Conservation (phyloP, 2,888 invertebrate species). For the Idaea straminata region DNA sequence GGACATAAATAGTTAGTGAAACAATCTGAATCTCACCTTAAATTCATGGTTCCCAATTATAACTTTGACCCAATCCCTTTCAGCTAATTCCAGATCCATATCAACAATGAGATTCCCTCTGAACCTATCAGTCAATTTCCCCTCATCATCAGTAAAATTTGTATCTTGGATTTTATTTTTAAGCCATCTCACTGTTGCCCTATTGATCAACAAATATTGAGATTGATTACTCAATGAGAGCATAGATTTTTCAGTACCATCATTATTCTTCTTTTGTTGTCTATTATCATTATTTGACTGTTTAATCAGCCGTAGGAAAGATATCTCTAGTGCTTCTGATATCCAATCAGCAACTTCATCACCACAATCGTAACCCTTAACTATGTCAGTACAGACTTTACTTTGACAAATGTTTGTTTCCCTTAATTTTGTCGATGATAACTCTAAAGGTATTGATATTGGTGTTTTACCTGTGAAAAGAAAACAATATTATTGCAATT, state of each 20-base stretch:
- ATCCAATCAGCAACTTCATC: conserved; percentile 90
- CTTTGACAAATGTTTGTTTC: conserved; percentile 83
- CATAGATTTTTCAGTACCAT: conserved; percentile 40
- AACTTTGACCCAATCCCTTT: conserved; percentile 85
- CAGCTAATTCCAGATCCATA: conserved; percentile 86
- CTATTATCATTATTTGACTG: conserved; percentile 74
- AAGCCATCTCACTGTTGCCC: conserved; percentile 88
- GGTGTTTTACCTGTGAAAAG: conserved; percentile 65
- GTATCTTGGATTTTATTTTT: conserved; percentile 79
- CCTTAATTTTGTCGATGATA: conserved; percentile 34
- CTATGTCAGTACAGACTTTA: conserved; percentile 91
- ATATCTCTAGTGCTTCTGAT: conserved; percentile 83
- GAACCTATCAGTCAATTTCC: conserved; percentile 87
- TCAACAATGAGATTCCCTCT: conserved; percentile 94
- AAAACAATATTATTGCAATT: not conserved
- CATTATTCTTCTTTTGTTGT: conserved; percentile 51
- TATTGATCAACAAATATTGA: conserved; percentile 90
- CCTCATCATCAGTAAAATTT: conserved; percentile 70
- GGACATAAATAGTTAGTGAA: too few species aligned
- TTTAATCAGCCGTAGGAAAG: conserved; percentile 85
- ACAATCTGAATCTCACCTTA: conserved; percentile 69
- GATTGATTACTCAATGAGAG: conserved; percentile 89
- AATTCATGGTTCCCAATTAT: conserved; percentile 83
- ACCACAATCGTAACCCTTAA: conserved; percentile 92
- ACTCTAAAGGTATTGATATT: conserved; percentile 77